Base-by-base conservation (phyloP, 2,113 vertebrate species). In the Hemibates koningsi region DNA sequence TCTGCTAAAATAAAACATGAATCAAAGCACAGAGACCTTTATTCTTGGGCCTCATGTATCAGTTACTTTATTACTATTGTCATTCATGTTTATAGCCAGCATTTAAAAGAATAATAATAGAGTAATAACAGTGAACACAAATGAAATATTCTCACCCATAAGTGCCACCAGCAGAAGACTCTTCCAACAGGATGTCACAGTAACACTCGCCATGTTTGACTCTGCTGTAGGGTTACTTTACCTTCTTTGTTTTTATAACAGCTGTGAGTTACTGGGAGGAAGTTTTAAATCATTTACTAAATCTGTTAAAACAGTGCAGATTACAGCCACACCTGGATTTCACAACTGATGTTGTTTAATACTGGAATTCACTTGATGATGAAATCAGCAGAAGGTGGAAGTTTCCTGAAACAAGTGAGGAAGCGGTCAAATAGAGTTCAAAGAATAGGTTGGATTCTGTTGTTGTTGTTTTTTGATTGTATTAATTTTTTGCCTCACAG, bases 111-210 rank as follows among this genome's bases (percentile, higher is more conserved):
- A 29, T 61, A 21, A 68, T 29, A 29, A 29, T 13, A 53, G 24
- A 17, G 38, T 41, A 41, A 29, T 7, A 56, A 21, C 34, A 61
- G 0, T 2, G 3, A 36, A n/a, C 12, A 36, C 11, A 50, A 76
- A 59, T 54, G 0, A 79, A 34, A 19, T 13, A 16, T 36, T 81
- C 82, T 90, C 85, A 93, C 89, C 86, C 9, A 71, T 86, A 9
- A 91, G 32, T 34, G 56, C 32, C 86, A 91, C 10, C 61, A 91
- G 56, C 17, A 93, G 0, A 19, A 90, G 57, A 34, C 12, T 86
- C 21, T 32, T 92, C 63, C 68, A 43, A 21, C 5, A 5, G 17
- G 57, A 7, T 9, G 1, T 76, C 63, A 61, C 27, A 13, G 50
- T 52, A 19, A 45, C 9, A 66, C 29, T 36, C 1, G 3, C 45